Evolutionary conservation across 2,888 invertebrate genomes (phyloP), one percentile per base, ranked within the genome.

Genomic region (Limnephilus rhombicus): DNA sequence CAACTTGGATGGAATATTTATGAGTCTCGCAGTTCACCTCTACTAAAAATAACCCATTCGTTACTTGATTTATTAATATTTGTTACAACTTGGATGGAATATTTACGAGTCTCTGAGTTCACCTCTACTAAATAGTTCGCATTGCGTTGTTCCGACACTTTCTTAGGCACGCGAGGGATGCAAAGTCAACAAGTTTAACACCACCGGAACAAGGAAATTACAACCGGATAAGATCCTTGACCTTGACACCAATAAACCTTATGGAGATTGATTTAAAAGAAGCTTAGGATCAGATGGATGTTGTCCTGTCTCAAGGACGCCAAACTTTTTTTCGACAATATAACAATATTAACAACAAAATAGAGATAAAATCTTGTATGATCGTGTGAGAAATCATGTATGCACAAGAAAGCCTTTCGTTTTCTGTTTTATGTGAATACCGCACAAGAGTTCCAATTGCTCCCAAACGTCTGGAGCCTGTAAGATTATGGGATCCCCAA

Each of bases 141-240:
- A 82, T 34, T 82, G 82, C 31, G 82, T 82, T 82, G 82, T 82
- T 82, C 68, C 2, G 24, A 13, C 45, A 86, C 29, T 24, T 86
- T 45, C 45, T 45, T n/a, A 24, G 49, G 29, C 86, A 86, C 86
- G 86, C 86, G 29, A 86, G 86, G 45, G 49, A n/a, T 49, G 45
- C 0, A 29, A 86, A 86, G 45, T 41, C 49, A 86, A 45, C 3
- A 45, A 86, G n/a, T 85, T 37, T 41, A 45, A 86, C 45, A 49
- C n/a, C 68, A n/a, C 68, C 45, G 86, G 86, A 86, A 86, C 49
- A 68, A 68, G 68, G 24, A n/a, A 68, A 41, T 41, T 45, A 29
- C n/a, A 11, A 45, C 86, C n/a, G 45, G 86, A 86, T 29, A n/a
- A 86, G 86, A 49, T 86, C 86, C 45, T 86, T 45, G 45, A 86